Evolutionary conservation across 2,888 invertebrate genomes (phyloP), one percentile per base, ranked within the genome.

Genomic region (Epinotia brunnichana): DNA sequence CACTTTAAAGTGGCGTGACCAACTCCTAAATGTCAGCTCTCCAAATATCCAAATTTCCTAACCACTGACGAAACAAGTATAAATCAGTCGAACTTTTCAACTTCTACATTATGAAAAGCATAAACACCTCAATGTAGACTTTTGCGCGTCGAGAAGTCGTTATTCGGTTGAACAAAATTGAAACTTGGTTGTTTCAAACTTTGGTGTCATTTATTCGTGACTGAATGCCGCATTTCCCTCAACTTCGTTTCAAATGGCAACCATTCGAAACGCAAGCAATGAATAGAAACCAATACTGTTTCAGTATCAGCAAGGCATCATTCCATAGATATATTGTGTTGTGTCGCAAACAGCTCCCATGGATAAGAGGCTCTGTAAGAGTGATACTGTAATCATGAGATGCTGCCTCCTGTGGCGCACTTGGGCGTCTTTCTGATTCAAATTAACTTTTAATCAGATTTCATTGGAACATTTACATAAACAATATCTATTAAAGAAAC

Each of bases 1-100:
- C 80, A 76, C 78, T 76, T 56, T 72, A 68, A 68, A 68, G 72
- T 68, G 61, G 35, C 72, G 24, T 68, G 61, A 72, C 35, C 72
- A 56, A 67, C 61, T 72, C 61, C 53, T 48, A n/a, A 72, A 72
- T 21, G 60, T 60, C 54, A 56, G 48, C 67, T 61, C 44, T 48
- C 53, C 21, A 54, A 54, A 48, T 56, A 39, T 39, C 56, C 35
- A 39, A 56, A 62, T 39, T n/a, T 24, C 19, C 41, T 24, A 57
- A 7, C 44, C 19, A 11, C 19, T 57, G 41, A 67, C 19, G 2
- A 29, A 56, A 41, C 4, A 17, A 41, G 15, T 39, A 67, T 15
- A 3, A 21, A 48, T 44, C 54, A 62, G n/a, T 17, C 17, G 15
- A 62, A 62, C 24, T 62, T 48, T 62, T 11, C 62, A 29, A 44